A percentile compares a stretch with the other conserved stretches of the same genome.
These are phyloP conservation scores for Daboia siamensis DNA, from an alignment of 2,113 vertebrate genomes.

Conservation along the genomic window DNA sequence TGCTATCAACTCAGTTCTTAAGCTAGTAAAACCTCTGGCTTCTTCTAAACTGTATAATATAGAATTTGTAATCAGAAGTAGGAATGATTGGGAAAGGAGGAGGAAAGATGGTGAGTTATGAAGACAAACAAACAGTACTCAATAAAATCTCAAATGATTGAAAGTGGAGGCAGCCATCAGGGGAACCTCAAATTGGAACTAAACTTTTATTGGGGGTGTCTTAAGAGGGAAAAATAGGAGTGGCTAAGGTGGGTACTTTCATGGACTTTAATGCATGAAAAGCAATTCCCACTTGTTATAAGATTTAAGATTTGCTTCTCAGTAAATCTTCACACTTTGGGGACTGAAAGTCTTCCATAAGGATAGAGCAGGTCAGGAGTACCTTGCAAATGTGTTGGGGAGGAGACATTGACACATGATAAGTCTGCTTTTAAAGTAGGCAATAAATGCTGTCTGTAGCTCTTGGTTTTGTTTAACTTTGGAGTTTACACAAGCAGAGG, in stretches of 20 bases:
- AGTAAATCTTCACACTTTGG: neutral
- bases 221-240: neutral
- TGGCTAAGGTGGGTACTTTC: slow-evolving; percentile 3
- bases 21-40: slow-evolving; percentile 18
- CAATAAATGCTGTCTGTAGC: slow-evolving; percentile 58
- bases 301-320: neutral
- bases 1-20: slow-evolving; percentile 18
- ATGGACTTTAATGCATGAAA: neutral
- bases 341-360: neutral
- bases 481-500: slow-evolving; percentile 48
- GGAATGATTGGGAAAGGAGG: neutral
- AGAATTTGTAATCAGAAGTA: neutral
- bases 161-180: neutral
- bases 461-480: slow-evolving; percentile 53
- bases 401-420: neutral
- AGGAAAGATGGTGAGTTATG: accelerated
- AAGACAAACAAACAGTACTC: accelerated
- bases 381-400: neutral
- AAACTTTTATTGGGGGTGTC: neutral
- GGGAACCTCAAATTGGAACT: neutral
- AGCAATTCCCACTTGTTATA: neutral
- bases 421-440: slow-evolving; percentile 24
- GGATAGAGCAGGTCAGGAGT: neutral
- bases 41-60: neutral
- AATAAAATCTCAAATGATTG: accelerated